Percentiles rank a stretch among this genome's conserved stretches.
Evolutionary conservation across 2,888 invertebrate species (phyloP).

Genomic region (Campoletis raptor): DNA sequence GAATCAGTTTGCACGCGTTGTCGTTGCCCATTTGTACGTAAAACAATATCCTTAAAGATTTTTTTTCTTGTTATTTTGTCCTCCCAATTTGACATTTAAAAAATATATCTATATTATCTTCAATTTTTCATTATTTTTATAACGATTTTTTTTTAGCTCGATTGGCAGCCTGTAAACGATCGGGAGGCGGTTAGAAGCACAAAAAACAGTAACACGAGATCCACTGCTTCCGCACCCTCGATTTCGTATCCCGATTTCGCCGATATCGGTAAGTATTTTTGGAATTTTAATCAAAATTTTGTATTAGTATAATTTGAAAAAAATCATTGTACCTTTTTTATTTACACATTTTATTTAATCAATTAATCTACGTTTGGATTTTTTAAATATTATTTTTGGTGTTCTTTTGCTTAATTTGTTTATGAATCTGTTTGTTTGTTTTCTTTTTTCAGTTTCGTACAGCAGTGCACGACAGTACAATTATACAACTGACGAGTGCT

Average conservation of each 20-base stretch:
- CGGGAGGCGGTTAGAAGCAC: conserved; percentile 74
- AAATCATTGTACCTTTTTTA: neutral
- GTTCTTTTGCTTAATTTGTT: neutral
- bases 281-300: neutral
- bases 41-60: neutral
- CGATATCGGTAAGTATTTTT: conserved; percentile 75
- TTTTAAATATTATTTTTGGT: neutral
- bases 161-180: conserved; percentile 79
- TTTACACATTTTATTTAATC: neutral
- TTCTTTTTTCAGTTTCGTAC: conserved; percentile 69
- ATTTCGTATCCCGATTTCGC: conserved; percentile 77
- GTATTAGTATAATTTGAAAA: neutral
- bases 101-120: conserved; percentile 41
- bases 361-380: neutral
- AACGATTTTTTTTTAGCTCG: conserved; percentile 70
- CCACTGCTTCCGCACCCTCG: conserved; percentile 74
- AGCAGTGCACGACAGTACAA: conserved; percentile 72
- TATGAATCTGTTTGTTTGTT: neutral
- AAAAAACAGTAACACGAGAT: conserved; percentile 81
- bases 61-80: neutral
- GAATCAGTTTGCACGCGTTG: conserved; percentile 58
- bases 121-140: conserved; percentile 38
- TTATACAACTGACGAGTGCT: conserved; percentile 75
- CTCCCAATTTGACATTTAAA: neutral
- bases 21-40: conserved; percentile 44